These are phyloP conservation scores for Orthosia gracilis DNA, from an alignment of 2,888 invertebrate genomes.

Conservation along the genomic window DNA sequence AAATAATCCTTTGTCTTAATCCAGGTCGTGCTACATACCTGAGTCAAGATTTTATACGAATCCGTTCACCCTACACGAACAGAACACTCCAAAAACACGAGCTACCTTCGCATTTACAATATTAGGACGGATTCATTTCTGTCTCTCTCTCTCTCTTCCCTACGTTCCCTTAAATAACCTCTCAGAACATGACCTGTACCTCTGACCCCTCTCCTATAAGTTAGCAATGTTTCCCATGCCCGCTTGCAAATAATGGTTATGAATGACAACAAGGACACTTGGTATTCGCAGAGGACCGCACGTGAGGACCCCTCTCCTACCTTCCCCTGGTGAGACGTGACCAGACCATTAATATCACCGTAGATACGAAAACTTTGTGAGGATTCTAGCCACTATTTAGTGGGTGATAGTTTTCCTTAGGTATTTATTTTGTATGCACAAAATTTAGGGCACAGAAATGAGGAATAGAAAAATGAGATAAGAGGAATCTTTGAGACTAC, in stretches of 20 bases:
- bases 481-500: not conserved
- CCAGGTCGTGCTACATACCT: too few relatives aligned
- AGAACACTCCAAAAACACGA: too few relatives aligned
- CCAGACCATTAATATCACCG: conserved; percentile 43
- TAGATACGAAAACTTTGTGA: conserved; percentile 23
- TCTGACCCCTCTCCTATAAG: conserved; percentile 26
- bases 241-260: conserved; percentile 57
- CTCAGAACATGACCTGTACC: conserved; percentile 23
- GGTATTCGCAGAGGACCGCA: conserved; percentile 49
- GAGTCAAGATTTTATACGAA: too few relatives aligned
- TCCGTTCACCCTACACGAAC: too few relatives aligned
- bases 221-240: conserved; percentile 49
- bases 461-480: not conserved
- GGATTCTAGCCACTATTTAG: conserved; percentile 17
- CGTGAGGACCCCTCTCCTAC: conserved; percentile 37
- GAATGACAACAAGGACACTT: conserved; percentile 61
- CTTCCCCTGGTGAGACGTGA: conserved; percentile 47
- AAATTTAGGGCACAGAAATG: not conserved
- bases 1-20: too few relatives aligned
- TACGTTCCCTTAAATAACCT: not conserved
- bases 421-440: not conserved
- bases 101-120: too few relatives aligned
- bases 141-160: not conserved
- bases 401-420: conserved; percentile 4
- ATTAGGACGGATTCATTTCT: not conserved